These are phyloP conservation scores for Hippasteria phrygiana DNA, from an alignment of 53 echinoderm and acorn worm genomes.

Conservation along the genomic window DNA sequence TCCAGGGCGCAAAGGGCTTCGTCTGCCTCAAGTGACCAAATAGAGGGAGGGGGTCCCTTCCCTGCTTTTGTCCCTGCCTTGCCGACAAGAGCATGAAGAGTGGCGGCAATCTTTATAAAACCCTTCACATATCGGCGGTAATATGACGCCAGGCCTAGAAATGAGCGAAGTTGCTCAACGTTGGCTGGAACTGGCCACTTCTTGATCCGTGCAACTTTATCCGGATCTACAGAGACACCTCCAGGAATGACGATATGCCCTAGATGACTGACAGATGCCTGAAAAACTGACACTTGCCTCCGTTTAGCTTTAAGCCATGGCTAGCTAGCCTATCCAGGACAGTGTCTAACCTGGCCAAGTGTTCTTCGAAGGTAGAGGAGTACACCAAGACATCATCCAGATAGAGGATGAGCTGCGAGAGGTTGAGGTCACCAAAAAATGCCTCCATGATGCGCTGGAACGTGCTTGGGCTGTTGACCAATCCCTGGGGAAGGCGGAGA, in stretches of 20 bases:
- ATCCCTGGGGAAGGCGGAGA: not conserved
- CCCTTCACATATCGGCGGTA: too few species aligned
- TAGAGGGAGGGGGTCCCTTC: too few species aligned
- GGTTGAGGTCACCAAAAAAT: not conserved
- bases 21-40: too few species aligned
- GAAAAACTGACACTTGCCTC: constrained; percentile 57
- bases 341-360: not conserved
- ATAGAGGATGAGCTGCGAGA: too few species aligned
- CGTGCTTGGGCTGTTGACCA: too few species aligned
- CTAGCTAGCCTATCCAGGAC: constrained; percentile 32
- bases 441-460: constrained; percentile 19
- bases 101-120: too few species aligned
- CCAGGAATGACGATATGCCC: constrained; percentile 61
- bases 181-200: too few species aligned
- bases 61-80: too few species aligned
- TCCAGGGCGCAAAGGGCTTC: too few species aligned
- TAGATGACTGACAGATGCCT: constrained; percentile 35
- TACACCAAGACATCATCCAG: constrained; percentile 20
- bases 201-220: constrained; percentile 40
- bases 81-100: too few species aligned
- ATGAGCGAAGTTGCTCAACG: too few species aligned
- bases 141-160: too few species aligned
- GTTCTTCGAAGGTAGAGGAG: constrained; percentile 43
- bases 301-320: constrained; percentile 53
- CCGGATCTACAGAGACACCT: constrained; percentile 55